Percentiles rank a stretch among this genome's conserved stretches.
phyloP scores from a whole-genome alignment of 1,140 invertebrate genomes.

The Pectinophora gossypiella region DNA sequence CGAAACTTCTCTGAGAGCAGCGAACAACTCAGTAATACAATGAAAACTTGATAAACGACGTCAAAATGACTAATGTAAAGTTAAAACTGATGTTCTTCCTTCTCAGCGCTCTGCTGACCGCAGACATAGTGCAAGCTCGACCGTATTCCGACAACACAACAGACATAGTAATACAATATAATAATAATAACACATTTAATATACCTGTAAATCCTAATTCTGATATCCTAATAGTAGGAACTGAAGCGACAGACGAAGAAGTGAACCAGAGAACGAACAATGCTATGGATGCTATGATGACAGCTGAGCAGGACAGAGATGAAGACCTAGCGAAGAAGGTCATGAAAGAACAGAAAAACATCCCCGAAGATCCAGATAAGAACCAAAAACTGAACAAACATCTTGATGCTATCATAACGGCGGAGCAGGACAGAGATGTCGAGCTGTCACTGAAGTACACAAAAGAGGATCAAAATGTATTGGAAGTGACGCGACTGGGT shows the following conservation, averaged over 20 bases:
- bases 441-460: not conserved
- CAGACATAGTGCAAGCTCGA: conserved; percentile 46
- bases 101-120: conserved; percentile 51
- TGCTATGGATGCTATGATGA: conserved; percentile 51
- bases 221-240: conserved; percentile 58
- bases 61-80: conserved; percentile 49
- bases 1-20: not conserved
- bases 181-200: conserved; percentile 44
- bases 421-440: conserved; percentile 3
- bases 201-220: conserved; percentile 59
- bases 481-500: conserved; percentile 44
- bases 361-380: not conserved
- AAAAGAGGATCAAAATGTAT: conserved; percentile 11
- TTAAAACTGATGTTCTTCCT: conserved; percentile 67
- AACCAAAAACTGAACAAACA: not conserved
- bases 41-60: conserved; percentile 10
- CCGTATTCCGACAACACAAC: conserved; percentile 51
- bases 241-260: conserved; percentile 38
- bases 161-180: conserved; percentile 38
- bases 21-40: conserved; percentile 3
- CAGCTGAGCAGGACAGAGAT: conserved; percentile 57
- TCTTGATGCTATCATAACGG: not conserved
- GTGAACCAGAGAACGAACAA: conserved; percentile 48
- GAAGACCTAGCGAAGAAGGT: conserved; percentile 46
- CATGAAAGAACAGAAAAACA: conserved; percentile 38